Evolutionary conservation across 2,888 invertebrate genomes (phyloP).

Genomic region (Scaptodrosophila latifasciaeformis): DNA sequence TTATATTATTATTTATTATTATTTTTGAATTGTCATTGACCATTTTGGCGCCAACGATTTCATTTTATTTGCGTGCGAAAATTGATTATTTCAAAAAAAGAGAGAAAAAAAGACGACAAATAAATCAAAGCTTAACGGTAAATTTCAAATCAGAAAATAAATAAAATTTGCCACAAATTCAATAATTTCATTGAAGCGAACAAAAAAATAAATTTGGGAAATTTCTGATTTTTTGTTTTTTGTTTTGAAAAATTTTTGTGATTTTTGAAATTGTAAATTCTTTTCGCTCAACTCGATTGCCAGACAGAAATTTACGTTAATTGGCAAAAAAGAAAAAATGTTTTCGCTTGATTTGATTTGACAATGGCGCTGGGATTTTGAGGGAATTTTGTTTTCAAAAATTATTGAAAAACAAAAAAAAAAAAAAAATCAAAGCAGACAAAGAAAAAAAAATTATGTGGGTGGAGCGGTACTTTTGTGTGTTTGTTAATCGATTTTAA

Average conservation of each 20-base stretch:
- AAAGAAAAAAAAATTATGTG: too few species aligned
- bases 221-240: background rate
- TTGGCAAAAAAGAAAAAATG: conserved; percentile 43
- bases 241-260: too few species aligned
- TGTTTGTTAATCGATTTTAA: conserved; percentile 12
- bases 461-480: background rate
- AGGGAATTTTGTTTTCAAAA: background rate
- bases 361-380: conserved; percentile 7
- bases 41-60: conserved; percentile 68
- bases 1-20: conserved; percentile 14
- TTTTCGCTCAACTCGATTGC: too few species aligned
- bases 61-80: conserved; percentile 67
- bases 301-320: conserved; percentile 44
- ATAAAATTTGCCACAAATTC: background rate
- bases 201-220: background rate
- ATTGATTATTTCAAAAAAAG: conserved; percentile 52
- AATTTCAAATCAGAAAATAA: conserved; percentile 24
- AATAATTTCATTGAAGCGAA: background rate
- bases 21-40: conserved; percentile 35
- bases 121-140: conserved; percentile 29
- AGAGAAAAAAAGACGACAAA: conserved; percentile 22
- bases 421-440: too few species aligned
- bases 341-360: conserved; percentile 42
- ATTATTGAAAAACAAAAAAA: conserved; percentile 1
- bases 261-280: too few species aligned